Base-by-base conservation (phyloP, 2,888 invertebrate species). In the Nineta flava region DNA sequence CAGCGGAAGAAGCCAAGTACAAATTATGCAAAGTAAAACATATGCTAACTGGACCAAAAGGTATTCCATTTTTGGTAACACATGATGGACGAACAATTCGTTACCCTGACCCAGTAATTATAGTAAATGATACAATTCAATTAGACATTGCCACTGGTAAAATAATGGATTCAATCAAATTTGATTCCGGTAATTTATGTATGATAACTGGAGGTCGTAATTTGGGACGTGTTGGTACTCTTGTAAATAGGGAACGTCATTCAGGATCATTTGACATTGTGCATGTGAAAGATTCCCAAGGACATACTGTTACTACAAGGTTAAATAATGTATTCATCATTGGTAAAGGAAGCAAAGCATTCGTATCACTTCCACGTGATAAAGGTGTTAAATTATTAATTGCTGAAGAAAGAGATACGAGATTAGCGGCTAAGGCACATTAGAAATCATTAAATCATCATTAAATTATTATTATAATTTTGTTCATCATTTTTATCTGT, bases 141-240 rank as follows among this genome's bases (percentile, higher is more conserved):
- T 74, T 96, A 52, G 96, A 99, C 67, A 92, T 99, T 62, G 85
- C 86, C 57, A 80, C 86, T 53, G 79, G 84, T 57, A 97, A 97
- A 74, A 93, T 99, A 65, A 84, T 92, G 67, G 97, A 99, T 67
- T 94, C 85, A 71, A 94, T 99, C 69, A 94, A 95, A 72, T 99
- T 99, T 66, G 99, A 99, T 63, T 83, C 92, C 51, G 92, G 96
- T 55, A 97, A 99, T 72, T 73, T 99, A 64, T 96, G 95, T 72
- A 99, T 99, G 97, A 93, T 99, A 69, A 99, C 99, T 58, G 97
- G 97, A 66, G 99, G 99, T 56, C 83, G 94, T 67, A 99, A 99
- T 77, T 94, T 99, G 83, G 99, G 99, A 55, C 88, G 99, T 70
- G 96, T 99, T 59, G 99, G 99, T 65, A 86, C 88, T 50, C 90